Evolutionary conservation across 1,140 invertebrate genomes (phyloP), one percentile per base, ranked within the genome.

Genomic region (Achatina immaculata): DNA sequence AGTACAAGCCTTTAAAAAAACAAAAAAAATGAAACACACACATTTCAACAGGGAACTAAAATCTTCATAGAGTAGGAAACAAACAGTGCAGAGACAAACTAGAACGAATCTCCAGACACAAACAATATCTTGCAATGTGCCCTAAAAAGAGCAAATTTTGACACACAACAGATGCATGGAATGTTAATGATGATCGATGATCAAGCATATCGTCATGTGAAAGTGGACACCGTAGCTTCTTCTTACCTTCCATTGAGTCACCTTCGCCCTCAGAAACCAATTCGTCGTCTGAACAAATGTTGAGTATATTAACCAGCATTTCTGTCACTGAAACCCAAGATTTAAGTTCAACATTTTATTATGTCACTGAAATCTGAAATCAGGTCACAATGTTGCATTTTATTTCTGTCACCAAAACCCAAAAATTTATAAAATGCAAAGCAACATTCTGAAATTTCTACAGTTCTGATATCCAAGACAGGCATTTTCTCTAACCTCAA

Each of bases 221-320:
- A n/a, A n/a, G n/a, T n/a, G n/a, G n/a, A n/a, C n/a, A n/a, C n/a
- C n/a, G n/a, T n/a, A n/a, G n/a, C n/a, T n/a, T n/a, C n/a, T 45
- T 34, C 58, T 71, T 93, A 97, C 96, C 97, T 96, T 99, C 98
- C 94, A 99, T 97, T 83, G 95, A 96, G 92, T 99, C 98, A 1
- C 98, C 97, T 85, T 96, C 98, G 85, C 98, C 97, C 85, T 96
- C 98, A 85, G 96, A 95, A 95, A 99, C 97, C 75, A 99, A 94
- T 93, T 99, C 99, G 93, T 99, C 98, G 93, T 99, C 98, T 86
- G 98, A 99, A 93, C 98, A 99, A 92, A 99, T 99, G 94, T 98
- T 99, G 90, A 99, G 94, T 85, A 99, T 97, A 93, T 99, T 99
- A 83, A 99, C 98, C 91, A 99, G 93, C 98, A 99, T 99, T 94